Evolutionary conservation across 2,113 vertebrate genomes (phyloP).

Genomic region (Poeciliopsis prolifica): DNA sequence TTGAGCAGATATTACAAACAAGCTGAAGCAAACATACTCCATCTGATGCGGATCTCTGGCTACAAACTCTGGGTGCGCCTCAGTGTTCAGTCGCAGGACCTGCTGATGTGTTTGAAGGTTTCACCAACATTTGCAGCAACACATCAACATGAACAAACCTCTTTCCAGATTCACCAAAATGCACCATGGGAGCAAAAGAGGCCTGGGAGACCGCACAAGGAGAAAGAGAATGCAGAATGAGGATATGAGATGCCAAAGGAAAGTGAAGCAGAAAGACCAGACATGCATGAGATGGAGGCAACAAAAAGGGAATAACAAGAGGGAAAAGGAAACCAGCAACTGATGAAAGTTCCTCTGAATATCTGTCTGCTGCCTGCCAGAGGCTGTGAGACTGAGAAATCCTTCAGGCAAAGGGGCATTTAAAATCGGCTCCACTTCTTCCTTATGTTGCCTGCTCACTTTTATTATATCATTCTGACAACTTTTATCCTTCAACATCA

Average conservation of each 20-base stretch:
- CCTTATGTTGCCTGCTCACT: constrained; percentile 37
- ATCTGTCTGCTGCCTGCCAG: constrained; percentile 41
- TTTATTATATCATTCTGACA: constrained; percentile 39
- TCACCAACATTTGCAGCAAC: constrained; percentile 28
- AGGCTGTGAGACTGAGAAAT: constrained; percentile 40
- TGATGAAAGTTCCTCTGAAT: constrained; percentile 49
- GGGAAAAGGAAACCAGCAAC: constrained; percentile 28
- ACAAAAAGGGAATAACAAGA: constrained; percentile 35
- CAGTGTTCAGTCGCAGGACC: constrained; percentile 27
- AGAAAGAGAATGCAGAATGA: constrained; percentile 52
- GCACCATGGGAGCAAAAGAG: constrained; percentile 31
- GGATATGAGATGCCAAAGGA: constrained; percentile 27
- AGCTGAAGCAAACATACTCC: constrained; percentile 37
- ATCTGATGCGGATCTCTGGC: constrained; percentile 38
- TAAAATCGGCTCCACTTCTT: constrained; percentile 41
- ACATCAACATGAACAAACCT: constrained; percentile 29
- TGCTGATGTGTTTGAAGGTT: constrained; percentile 31
- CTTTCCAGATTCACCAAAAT: constrained; percentile 42
- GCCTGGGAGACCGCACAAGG: neutral
- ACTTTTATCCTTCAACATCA: constrained; percentile 21
- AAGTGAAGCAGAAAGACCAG: constrained; percentile 48
- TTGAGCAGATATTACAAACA: too few relatives aligned
- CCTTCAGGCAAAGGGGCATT: constrained; percentile 48
- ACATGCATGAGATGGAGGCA: constrained; percentile 30
- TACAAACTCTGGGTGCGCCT: constrained; percentile 57